Conservation (phyloP, 2,113 vertebrate species). For the Hydrolagus affinis region DNA sequence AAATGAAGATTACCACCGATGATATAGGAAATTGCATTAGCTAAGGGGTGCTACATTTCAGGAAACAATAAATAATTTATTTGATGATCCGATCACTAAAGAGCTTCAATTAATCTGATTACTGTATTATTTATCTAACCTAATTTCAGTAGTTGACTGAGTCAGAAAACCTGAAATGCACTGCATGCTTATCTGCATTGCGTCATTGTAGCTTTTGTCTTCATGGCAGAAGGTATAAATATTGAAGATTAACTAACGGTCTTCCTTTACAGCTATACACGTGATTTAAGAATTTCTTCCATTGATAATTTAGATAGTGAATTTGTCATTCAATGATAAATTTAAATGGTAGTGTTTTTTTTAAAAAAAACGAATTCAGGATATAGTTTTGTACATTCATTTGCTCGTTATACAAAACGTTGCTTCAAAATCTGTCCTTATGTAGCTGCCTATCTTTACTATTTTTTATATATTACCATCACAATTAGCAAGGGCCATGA, state of each 20-base stretch:
- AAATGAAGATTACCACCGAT: too few species aligned
- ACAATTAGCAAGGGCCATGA: too few species aligned
- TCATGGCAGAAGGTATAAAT: background rate
- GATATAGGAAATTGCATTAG: too few species aligned
- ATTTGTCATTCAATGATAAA: too few species aligned
- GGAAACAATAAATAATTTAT: background rate
- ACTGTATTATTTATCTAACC: background rate
- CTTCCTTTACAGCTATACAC: background rate
- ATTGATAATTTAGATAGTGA: background rate
- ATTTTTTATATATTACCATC: too few species aligned
- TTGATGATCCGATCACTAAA: background rate
- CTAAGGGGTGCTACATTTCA: too few species aligned
- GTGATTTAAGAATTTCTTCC: constrained; percentile 1
- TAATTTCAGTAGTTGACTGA: background rate
- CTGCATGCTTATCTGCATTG: background rate
- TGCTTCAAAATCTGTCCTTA: background rate
- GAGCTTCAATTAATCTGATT: background rate
- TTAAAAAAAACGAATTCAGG: too few species aligned
- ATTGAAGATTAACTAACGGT: background rate
- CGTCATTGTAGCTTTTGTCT: background rate
- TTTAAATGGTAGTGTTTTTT: too few species aligned
- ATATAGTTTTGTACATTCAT: too few species aligned
- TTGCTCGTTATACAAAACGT: background rate
- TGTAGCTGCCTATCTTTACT: too few species aligned
- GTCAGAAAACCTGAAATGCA: background rate